A percentile compares a stretch with the other conserved stretches of the same genome.
Conservation (phyloP, 2,888 invertebrate species). For the Mayetiola destructor region DNA sequence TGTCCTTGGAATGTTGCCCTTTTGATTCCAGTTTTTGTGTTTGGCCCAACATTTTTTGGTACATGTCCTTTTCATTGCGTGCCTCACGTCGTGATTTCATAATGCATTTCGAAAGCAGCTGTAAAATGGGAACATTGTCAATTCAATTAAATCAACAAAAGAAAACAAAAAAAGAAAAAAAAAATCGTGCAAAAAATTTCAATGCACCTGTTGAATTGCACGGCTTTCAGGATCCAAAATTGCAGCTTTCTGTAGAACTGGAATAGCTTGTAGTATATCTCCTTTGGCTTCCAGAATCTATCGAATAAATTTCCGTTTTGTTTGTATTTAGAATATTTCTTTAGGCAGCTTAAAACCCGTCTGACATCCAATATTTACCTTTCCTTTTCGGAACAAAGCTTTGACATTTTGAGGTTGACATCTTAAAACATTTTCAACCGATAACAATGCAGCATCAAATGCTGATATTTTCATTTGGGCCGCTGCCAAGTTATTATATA, state of each 20-base stretch:
- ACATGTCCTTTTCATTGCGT: conserved; percentile 47
- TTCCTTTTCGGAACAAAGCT: conserved; percentile 76
- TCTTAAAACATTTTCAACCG: conserved; percentile 66
- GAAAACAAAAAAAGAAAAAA: too few relatives aligned
- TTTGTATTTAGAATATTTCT: background rate
- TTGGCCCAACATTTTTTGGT: conserved; percentile 50
- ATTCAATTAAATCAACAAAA: background rate
- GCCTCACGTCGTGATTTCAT: conserved; percentile 43
- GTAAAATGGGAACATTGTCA: background rate
- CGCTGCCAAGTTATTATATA: conserved; percentile 84
- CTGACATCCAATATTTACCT: conserved; percentile 30
- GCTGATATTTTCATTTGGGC: conserved; percentile 80
- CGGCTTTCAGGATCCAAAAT: conserved; percentile 50
- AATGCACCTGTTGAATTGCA: conserved; percentile 37
- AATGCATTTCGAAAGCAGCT: conserved; percentile 37
- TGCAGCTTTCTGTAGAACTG: conserved; percentile 46
- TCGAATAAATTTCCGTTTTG: conserved; percentile 16
- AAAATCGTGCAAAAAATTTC: background rate
- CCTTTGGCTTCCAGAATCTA: conserved; percentile 53
- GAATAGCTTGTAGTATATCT: conserved; percentile 54
- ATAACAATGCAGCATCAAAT: conserved; percentile 69
- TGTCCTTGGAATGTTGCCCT: conserved; percentile 21
- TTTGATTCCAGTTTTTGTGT: conserved; percentile 34
- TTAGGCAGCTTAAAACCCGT: background rate
- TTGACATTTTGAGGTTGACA: conserved; percentile 82